Evolutionary conservation across 2,797 vertebrate species (phyloP).

Genomic region (Chelmon rostratus): DNA sequence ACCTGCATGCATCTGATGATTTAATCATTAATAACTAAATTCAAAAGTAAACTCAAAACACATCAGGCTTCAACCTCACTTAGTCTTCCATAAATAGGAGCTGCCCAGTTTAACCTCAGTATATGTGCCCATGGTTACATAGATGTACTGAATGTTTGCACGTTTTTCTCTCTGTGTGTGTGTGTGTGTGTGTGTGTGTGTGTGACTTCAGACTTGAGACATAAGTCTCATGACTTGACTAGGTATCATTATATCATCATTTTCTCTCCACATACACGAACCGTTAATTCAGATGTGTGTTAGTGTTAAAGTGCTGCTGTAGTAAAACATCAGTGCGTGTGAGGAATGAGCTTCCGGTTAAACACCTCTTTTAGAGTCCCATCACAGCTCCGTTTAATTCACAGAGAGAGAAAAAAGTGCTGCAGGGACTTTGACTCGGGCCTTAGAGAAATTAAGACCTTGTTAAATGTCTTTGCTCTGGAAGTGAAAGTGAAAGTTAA

Average conservation of each 20-base stretch:
- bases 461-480: conserved; percentile 20
- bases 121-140: no score
- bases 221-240: no score
- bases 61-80: no score
- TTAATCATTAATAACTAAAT: not conserved
- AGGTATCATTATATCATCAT: no score
- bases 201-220: no score
- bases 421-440: not conserved
- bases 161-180: no score
- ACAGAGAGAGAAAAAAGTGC: not conserved
- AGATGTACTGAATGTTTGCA: no score
- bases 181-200: no score
- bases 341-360: not conserved
- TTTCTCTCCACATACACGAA: not conserved
- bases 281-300: not conserved
- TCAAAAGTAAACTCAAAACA: no score
- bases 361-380: no score
- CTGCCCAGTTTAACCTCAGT: no score
- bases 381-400: not conserved
- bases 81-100: no score
- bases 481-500: conserved; percentile 79
- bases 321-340: not conserved
- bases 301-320: not conserved
- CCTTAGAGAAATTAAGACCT: not conserved
- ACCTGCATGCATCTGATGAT: not conserved